phyloP scores from a whole-genome alignment of 2,113 vertebrate species.

The Plectropomus leopardus region DNA sequence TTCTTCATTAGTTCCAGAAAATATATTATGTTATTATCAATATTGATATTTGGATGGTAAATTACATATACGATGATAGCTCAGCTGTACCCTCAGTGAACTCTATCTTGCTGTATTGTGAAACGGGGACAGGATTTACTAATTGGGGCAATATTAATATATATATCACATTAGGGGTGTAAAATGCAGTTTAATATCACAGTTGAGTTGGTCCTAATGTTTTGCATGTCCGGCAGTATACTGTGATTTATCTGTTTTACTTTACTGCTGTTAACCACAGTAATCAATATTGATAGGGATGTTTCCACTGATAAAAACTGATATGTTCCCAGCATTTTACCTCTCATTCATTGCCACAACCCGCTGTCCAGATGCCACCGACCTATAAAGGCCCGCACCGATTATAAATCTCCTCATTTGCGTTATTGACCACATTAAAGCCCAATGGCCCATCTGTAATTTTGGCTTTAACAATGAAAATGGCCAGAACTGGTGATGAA shows the following conservation, averaged over 20 bases:
- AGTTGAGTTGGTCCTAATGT: not conserved
- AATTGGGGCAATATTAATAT: not conserved
- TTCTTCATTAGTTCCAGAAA: not conserved
- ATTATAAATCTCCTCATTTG: conserved; percentile 60
- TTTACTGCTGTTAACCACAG: conserved; percentile 7
- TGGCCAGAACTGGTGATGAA: conserved; percentile 30
- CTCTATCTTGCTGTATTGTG: not conserved
- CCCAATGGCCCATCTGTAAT: conserved; percentile 45
- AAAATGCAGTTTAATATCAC: not conserved
- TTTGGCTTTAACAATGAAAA: conserved; percentile 48
- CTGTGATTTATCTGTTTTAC: not conserved
- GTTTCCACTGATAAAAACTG: conserved; percentile 29
- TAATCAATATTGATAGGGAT: conserved; percentile 14
- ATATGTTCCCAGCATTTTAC: not conserved
- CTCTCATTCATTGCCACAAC: conserved; percentile 23
- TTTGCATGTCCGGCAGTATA: not conserved
- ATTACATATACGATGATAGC: not conserved
- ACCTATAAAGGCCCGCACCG: conserved; percentile 29
- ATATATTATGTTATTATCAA: not conserved
- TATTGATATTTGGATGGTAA: not conserved
- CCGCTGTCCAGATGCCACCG: conserved; percentile 44
- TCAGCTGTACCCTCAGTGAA: too few species aligned
- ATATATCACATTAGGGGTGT: not conserved
- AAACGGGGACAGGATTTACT: not conserved
- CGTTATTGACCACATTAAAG: conserved; percentile 52